A percentile compares a stretch with the other conserved stretches of the same genome.
phyloP scores from a whole-genome alignment of 1,140 invertebrate species.

The Drosophila bocqueti region DNA sequence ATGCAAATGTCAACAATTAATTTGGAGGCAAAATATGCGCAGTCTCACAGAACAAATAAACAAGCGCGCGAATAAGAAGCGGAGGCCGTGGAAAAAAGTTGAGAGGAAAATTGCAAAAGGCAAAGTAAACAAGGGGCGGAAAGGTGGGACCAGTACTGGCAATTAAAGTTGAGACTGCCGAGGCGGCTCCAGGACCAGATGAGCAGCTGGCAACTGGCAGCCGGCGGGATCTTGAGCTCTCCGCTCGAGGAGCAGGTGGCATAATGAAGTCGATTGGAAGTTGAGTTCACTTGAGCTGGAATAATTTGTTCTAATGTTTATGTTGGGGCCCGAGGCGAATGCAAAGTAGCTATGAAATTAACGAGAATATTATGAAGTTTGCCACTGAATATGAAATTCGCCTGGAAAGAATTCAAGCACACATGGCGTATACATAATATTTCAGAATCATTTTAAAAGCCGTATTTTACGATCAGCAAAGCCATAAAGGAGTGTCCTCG shows the following conservation, averaged over 20 bases:
- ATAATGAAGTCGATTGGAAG: constrained; percentile 56
- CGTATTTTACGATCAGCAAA: not conserved
- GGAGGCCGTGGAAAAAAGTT: constrained; percentile 10
- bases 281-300: constrained; percentile 48
- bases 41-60: constrained; percentile 57
- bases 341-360: constrained; percentile 37
- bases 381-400: constrained; percentile 28
- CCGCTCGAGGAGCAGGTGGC: constrained; percentile 31
- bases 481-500: constrained; percentile 1
- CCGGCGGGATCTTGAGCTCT: constrained; percentile 16
- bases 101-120: constrained; percentile 28
- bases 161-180: constrained; percentile 42
- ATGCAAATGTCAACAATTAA: constrained; percentile 65
- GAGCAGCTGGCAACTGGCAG: constrained; percentile 35
- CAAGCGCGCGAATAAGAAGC: not conserved
- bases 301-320: constrained; percentile 50
- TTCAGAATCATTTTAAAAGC: not conserved
- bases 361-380: constrained; percentile 30
- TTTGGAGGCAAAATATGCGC: constrained; percentile 58
- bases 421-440: constrained; percentile 24
- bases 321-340: constrained; percentile 14
- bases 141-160: constrained; percentile 22
- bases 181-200: constrained; percentile 20
- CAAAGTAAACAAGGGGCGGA: constrained; percentile 26
- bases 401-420: constrained; percentile 1